phyloP scores from a whole-genome alignment of 2,888 invertebrate species.

The Apodemia mormo region DNA sequence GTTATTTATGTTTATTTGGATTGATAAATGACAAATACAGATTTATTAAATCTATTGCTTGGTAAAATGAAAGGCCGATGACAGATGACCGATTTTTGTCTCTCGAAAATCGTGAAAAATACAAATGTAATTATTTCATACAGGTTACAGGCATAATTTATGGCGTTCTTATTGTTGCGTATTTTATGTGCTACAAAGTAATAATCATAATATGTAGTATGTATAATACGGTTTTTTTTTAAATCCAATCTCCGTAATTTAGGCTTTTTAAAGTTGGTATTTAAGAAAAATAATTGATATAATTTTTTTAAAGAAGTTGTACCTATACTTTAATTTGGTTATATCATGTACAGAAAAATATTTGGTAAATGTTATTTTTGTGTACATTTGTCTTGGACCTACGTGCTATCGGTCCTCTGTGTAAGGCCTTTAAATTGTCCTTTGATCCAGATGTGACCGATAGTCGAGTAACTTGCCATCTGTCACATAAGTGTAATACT shows the following conservation, averaged over 20 bases:
- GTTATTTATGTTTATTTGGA: slow-evolving; percentile 10
- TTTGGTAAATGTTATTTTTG: neutral
- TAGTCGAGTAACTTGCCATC: neutral
- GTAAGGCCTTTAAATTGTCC: neutral
- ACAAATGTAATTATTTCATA: no score
- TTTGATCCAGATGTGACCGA: neutral
- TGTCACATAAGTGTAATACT: neutral
- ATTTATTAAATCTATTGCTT: slow-evolving; percentile 12
- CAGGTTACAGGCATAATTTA: no score
- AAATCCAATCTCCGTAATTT: no score
- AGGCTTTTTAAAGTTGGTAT: no score
- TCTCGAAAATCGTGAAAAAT: neutral
- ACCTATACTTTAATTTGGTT: neutral
- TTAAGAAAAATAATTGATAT: no score
- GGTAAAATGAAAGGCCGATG: neutral
- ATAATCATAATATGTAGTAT: no score
- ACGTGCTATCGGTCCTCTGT: neutral
- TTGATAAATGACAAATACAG: slow-evolving; percentile 18
- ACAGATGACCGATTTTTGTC: slow-evolving; percentile 6
- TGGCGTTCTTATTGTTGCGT: no score
- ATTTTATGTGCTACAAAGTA: no score
- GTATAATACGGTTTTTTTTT: no score
- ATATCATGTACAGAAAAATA: neutral
- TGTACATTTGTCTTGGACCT: neutral
- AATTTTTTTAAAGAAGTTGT: no score